Evolutionary conservation across 2,113 vertebrate species (phyloP).

Genomic region (Callospermophilus lateralis): DNA sequence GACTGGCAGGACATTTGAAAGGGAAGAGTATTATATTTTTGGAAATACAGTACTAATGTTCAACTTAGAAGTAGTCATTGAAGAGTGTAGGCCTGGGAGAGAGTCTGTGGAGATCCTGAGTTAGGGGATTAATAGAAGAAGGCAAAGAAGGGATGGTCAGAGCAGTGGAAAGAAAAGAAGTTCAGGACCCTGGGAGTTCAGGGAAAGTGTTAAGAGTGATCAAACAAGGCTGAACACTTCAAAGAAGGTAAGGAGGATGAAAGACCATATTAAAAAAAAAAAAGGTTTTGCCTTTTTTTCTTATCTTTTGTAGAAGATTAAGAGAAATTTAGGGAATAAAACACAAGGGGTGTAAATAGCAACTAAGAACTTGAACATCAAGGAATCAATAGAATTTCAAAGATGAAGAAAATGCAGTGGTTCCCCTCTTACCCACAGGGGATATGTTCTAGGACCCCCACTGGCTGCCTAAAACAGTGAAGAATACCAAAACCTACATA

Average conservation of each 20-base stretch:
- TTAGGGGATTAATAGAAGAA: neutral
- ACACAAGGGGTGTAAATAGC: neutral
- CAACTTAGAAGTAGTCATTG: neutral
- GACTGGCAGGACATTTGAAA: neutral
- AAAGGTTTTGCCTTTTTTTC: neutral
- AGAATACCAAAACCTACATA: too few relatives aligned
- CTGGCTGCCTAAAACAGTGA: neutral
- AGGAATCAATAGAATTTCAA: neutral
- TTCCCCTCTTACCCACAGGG: neutral
- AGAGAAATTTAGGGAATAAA: neutral
- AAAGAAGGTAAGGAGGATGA: constrained; percentile 6
- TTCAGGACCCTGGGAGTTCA: neutral
- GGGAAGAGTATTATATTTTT: neutral
- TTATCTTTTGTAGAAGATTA: neutral
- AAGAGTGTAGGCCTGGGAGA: neutral
- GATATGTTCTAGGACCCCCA: neutral
- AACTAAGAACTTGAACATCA: neutral
- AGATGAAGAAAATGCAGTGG: neutral
- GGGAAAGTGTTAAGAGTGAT: neutral
- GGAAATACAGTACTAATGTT: neutral
- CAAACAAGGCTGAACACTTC: neutral
- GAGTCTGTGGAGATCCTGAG: neutral
- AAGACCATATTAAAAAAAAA: neutral
- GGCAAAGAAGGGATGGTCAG: neutral
- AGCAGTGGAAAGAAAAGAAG: constrained; percentile 1